Evolutionary conservation across 1,140 invertebrate species (phyloP), one percentile per base, ranked within the genome.

Genomic region (Holcopasites calliopsidis): DNA sequence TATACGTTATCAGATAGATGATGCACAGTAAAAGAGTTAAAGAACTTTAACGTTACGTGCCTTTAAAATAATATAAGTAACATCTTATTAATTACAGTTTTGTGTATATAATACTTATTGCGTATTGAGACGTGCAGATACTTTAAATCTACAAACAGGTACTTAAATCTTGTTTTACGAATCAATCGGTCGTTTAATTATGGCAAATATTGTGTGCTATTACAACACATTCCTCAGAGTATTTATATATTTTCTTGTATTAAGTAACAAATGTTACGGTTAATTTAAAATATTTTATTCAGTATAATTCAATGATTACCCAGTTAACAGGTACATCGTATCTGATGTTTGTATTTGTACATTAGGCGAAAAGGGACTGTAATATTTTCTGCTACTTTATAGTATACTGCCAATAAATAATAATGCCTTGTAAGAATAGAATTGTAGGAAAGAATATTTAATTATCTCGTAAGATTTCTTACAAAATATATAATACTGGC

Each of bases 211-310:
- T 49, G 3, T 35, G n/a, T 23, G 52, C 16, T 42, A 55, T n/a
- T 71, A 54, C 26, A 71, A 55, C 11, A 71, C 74, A 76, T 76
- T 76, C 74, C 68, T 54, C 3, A 26, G 49, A 55, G 13, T 44
- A 71, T 54, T 55, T 54, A 71, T 54, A 62, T 23, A 55, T 47
- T 55, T 16, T 28, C 1, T 4, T 44, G 21, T 44, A 49, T 28
- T 68, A 42, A 33, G 4, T 70, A 52, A 44, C 2, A 76, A 47
- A 54, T 26, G 6, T 10, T 31, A 28, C 28, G 21, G 4, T n/a
- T n/a, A n/a, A n/a, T n/a, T n/a, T n/a, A n/a, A n/a, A 1, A 23
- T 38, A n/a, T 1, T 70, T 5, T 40, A 3, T 38, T 28, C 1
- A 50, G 10, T 11, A 18, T 21, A 16, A 31, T 16, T 23, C 50